Evolutionary conservation across 1,140 invertebrate genomes (phyloP).

Genomic region (Battus philenor): DNA sequence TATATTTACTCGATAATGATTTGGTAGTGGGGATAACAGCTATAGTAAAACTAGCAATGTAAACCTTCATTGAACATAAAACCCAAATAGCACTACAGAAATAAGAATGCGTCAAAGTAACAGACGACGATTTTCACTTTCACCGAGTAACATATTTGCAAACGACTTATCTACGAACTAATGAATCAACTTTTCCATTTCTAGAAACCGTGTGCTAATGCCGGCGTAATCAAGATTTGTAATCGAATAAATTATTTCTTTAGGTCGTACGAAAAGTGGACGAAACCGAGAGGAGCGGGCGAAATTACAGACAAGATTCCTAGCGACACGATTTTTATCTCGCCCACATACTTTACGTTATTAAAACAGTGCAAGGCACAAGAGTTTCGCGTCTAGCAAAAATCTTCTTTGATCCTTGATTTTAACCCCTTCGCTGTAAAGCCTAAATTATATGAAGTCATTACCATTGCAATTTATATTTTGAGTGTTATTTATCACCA

Average conservation of each 20-base stretch:
- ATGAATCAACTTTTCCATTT: neutral
- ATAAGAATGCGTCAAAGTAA: no score
- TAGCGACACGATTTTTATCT: slow-evolving; percentile 23
- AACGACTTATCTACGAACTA: neutral
- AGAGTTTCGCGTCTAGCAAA: slow-evolving; percentile 2
- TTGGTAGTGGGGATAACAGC: no score
- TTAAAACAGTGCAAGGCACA: neutral
- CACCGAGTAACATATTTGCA: neutral
- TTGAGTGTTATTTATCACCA: no score
- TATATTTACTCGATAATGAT: no score
- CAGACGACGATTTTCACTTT: slow-evolving; percentile 4
- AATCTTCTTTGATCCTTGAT: no score
- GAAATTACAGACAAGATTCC: slow-evolving; percentile 12
- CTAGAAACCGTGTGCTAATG: neutral
- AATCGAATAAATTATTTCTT: slow-evolving; percentile 13
- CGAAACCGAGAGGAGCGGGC: neutral
- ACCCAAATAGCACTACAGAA: no score
- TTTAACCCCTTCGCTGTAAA: no score
- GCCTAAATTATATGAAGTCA: no score
- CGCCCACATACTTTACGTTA: slow-evolving; percentile 24
- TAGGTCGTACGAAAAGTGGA: neutral
- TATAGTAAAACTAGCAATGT: no score
- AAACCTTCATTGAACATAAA: no score
- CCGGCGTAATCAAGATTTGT: slow-evolving; percentile 6
- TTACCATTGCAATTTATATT: no score